phyloP scores from a whole-genome alignment of 1,140 invertebrate genomes.

The Meloidogyne floridensis region DNA sequence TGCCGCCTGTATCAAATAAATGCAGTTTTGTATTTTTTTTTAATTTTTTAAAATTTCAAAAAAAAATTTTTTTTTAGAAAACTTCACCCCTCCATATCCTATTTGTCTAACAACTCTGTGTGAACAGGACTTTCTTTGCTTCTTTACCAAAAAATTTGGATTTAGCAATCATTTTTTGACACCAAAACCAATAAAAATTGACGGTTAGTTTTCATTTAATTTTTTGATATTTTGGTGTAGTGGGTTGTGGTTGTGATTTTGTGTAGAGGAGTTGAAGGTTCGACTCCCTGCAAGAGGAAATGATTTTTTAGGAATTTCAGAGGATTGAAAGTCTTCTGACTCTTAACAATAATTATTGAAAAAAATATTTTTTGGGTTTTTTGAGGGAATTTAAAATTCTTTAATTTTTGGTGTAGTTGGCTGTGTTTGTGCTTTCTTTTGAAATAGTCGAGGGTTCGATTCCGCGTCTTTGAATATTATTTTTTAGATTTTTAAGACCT shows the following conservation, averaged over 20 bases:
- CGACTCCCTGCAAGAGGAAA: too few relatives aligned
- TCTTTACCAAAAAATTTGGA: constrained; percentile 23
- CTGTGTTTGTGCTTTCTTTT: too few relatives aligned
- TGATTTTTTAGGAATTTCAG: too few relatives aligned
- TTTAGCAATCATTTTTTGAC: constrained; percentile 25
- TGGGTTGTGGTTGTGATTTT: too few relatives aligned
- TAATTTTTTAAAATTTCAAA: background rate
- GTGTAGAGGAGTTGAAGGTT: background rate
- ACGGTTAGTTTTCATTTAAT: background rate
- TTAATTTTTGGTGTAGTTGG: too few relatives aligned
- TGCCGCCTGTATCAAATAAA: background rate
- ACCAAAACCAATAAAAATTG: background rate
- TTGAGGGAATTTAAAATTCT: too few relatives aligned
- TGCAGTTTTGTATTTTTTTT: constrained; percentile 9
- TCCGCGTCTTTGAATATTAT: too few relatives aligned
- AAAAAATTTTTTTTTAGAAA: constrained; percentile 8
- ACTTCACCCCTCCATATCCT: background rate
- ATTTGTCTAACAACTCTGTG: background rate
- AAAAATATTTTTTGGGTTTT: too few relatives aligned
- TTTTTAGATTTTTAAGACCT: too few relatives aligned
- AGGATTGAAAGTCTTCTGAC: too few relatives aligned
- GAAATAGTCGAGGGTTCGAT: too few relatives aligned
- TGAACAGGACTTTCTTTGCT: constrained; percentile 16
- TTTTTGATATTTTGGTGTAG: background rate
- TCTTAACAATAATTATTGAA: too few relatives aligned